Conservation (phyloP, 2,888 invertebrate species). For the Eurytoma adleriae region DNA sequence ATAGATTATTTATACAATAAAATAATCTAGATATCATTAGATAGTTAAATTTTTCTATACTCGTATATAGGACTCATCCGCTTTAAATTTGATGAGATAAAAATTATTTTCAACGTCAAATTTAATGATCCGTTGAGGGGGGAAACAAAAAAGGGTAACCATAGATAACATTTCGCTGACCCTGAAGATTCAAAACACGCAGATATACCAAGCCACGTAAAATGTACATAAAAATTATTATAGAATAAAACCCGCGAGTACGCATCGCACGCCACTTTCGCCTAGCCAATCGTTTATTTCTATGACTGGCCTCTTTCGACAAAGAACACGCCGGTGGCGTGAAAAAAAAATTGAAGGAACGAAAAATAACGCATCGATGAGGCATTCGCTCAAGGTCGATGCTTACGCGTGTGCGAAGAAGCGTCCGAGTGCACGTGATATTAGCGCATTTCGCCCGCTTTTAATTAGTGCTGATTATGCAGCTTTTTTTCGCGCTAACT, state of each 20-base stretch:
- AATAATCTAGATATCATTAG: too few species aligned
- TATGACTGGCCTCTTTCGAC: not conserved
- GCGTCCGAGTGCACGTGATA: slow-evolving; percentile 16
- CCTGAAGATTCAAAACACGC: not conserved
- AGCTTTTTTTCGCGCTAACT: not conserved
- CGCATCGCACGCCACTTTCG: too few species aligned
- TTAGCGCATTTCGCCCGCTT: slow-evolving; percentile 15
- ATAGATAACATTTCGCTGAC: slow-evolving; percentile 1
- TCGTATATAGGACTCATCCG: too few species aligned
- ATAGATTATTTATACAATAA: not conserved
- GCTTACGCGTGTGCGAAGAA: not conserved
- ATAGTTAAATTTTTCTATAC: not conserved
- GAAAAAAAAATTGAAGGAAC: not conserved
- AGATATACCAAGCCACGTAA: not conserved
- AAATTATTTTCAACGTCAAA: slow-evolving; percentile 13
- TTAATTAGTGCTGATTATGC: not conserved
- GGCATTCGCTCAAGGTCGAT: not conserved
- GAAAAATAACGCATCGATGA: not conserved
- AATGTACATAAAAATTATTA: too few species aligned
- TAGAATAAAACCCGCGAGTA: too few species aligned
- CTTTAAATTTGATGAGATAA: slow-evolving; percentile 1
- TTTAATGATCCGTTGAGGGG: not conserved
- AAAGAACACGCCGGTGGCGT: not conserved
- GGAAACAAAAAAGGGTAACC: not conserved
- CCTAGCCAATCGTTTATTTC: too few species aligned